Conservation (phyloP, 2,113 vertebrate species). For the Xiphophorus hellerii region DNA sequence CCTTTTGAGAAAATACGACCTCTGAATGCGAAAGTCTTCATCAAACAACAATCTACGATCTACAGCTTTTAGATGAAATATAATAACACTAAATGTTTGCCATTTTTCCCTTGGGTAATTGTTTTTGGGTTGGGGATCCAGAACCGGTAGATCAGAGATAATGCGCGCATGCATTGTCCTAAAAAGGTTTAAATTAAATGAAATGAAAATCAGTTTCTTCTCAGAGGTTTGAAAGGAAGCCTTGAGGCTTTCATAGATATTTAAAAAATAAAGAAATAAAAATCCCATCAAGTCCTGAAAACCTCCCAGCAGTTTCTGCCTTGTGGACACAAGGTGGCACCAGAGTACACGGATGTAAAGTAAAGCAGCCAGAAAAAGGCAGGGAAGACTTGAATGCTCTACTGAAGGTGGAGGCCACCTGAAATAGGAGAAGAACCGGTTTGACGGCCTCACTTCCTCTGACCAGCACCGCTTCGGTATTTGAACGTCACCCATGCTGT, state of each 20-base stretch:
- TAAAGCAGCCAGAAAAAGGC: not conserved
- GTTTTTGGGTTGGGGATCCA: too few species aligned
- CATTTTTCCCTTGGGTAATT: too few species aligned
- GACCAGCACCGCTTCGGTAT: conserved; percentile 10
- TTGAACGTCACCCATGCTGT: conserved; percentile 30
- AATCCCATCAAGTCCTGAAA: not conserved
- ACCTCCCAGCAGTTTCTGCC: not conserved
- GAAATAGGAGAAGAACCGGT: conserved; percentile 51
- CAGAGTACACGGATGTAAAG: conserved; percentile 15
- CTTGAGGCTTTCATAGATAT: not conserved
- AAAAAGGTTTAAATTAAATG: not conserved
- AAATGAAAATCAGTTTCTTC: too few species aligned
- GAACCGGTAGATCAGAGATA: too few species aligned
- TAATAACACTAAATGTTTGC: too few species aligned
- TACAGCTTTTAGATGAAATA: too few species aligned
- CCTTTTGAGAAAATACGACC: too few species aligned
- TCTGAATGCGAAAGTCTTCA: too few species aligned
- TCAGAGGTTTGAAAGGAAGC: too few species aligned
- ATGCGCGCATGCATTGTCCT: too few species aligned
- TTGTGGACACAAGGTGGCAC: conserved; percentile 62
- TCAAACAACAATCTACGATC: too few species aligned
- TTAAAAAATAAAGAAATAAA: not conserved
- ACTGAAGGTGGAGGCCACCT: conserved; percentile 15
- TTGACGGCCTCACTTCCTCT: conserved; percentile 40
- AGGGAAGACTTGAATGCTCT: not conserved